These are phyloP conservation scores for Drosophila eohydei DNA, from an alignment of 2,888 invertebrate genomes.

Conservation along the genomic window DNA sequence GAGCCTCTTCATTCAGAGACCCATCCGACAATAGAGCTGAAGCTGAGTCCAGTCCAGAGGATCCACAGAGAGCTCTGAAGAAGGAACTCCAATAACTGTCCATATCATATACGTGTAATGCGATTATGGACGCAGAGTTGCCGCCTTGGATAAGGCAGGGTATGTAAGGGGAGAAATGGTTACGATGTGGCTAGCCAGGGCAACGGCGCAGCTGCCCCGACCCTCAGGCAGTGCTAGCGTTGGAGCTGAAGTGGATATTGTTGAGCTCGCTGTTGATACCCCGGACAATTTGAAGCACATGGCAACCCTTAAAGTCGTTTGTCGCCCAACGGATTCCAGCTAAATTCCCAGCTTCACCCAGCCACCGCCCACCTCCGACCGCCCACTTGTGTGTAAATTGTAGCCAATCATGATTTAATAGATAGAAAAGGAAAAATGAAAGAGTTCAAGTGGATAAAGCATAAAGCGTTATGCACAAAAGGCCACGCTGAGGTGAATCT, in stretches of 20 bases:
- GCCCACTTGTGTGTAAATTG: conserved; percentile 76
- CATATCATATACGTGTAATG: too few species aligned
- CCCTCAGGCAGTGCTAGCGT: conserved; percentile 23
- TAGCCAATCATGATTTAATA: conserved; percentile 80
- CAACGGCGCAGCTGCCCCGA: neutral
- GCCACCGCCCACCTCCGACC: conserved; percentile 1
- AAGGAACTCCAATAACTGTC: too few species aligned
- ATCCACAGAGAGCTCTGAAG: too few species aligned
- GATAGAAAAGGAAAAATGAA: conserved; percentile 66
- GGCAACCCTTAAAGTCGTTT: conserved; percentile 38
- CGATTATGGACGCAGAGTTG: too few species aligned
- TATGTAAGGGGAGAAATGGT: conserved; percentile 16
- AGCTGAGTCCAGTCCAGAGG: too few species aligned
- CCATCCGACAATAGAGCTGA: too few species aligned
- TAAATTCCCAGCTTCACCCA: neutral
- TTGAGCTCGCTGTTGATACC: conserved; percentile 40
- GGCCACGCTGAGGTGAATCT: conserved; percentile 40
- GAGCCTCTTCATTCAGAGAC: too few species aligned
- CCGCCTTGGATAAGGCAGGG: neutral
- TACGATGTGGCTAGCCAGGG: conserved; percentile 37
- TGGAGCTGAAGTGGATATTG: conserved; percentile 50
- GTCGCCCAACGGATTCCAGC: conserved; percentile 16
- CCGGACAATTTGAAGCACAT: conserved; percentile 63
- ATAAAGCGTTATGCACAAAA: conserved; percentile 75
- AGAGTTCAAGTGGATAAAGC: conserved; percentile 78